phyloP scores from a whole-genome alignment of 2,113 vertebrate genomes.

The Neomonachus schauinslandi region DNA sequence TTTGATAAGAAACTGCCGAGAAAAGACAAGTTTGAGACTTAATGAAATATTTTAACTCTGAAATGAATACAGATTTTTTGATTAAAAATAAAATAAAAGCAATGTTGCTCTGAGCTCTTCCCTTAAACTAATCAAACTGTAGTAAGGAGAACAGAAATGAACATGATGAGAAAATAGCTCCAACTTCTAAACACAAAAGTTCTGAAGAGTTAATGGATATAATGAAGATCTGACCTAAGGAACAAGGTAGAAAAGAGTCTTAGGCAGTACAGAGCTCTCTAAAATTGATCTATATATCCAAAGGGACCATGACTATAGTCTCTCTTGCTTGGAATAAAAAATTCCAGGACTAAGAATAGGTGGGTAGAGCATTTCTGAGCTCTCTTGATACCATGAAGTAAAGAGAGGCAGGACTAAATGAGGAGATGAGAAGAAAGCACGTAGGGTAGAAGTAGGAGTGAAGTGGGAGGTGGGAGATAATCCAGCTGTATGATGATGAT shows the following conservation, averaged over 20 bases:
- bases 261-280: neutral
- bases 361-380: neutral
- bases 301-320: neutral
- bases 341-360: neutral
- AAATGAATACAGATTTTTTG: neutral
- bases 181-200: neutral
- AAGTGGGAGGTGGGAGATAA: neutral
- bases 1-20: neutral
- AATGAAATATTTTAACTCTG: conserved; percentile 48
- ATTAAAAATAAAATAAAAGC: conserved; percentile 49
- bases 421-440: neutral
- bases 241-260: neutral
- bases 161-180: neutral
- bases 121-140: neutral
- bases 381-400: neutral
- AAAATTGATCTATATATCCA: neutral
- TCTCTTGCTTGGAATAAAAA: conserved; percentile 1
- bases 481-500: neutral
- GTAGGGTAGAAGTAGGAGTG: neutral
- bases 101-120: neutral
- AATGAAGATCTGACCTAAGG: neutral
- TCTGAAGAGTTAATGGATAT: neutral
- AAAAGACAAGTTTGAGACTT: conserved; percentile 29
- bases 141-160: conserved; percentile 1
- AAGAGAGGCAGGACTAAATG: neutral